phyloP scores from a whole-genome alignment of 2,888 invertebrate species.

The Pyralis farinalis region DNA sequence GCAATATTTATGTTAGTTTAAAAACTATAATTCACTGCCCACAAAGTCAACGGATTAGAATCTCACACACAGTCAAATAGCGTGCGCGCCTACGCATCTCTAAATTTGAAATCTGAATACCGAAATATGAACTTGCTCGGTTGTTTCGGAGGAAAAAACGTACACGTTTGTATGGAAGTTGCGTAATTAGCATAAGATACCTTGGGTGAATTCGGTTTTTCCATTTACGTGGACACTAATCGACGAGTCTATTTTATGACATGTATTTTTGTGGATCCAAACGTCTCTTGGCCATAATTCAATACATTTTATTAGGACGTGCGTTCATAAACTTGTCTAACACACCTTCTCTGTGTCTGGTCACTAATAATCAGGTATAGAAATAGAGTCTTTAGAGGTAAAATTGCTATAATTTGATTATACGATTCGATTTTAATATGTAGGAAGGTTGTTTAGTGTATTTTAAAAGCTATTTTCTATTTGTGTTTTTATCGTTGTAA shows the following conservation, averaged over 20 bases:
- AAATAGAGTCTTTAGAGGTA: slow-evolving; percentile 30
- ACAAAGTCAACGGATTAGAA: slow-evolving; percentile 64
- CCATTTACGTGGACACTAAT: slow-evolving; percentile 62
- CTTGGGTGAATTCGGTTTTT: slow-evolving; percentile 45
- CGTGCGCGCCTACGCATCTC: slow-evolving; percentile 59
- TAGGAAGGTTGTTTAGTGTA: slow-evolving; percentile 8
- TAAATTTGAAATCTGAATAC: slow-evolving; percentile 55
- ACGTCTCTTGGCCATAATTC: slow-evolving; percentile 48
- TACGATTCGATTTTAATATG: slow-evolving; percentile 17
- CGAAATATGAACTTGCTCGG: slow-evolving; percentile 47
- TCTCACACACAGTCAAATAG: slow-evolving; percentile 57
- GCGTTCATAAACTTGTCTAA: slow-evolving; percentile 56
- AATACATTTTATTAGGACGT: slow-evolving; percentile 53
- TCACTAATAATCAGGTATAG: slow-evolving; percentile 38
- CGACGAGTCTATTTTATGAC: slow-evolving; percentile 60
- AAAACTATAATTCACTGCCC: slow-evolving; percentile 70
- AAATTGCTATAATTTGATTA: slow-evolving; percentile 19
- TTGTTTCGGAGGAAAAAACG: slow-evolving; percentile 33
- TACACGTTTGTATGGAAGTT: slow-evolving; percentile 30
- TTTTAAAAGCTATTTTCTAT: slow-evolving; percentile 21
- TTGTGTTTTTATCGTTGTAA: too few relatives aligned
- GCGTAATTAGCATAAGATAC: slow-evolving; percentile 63
- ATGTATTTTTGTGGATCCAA: slow-evolving; percentile 49
- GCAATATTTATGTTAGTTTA: slow-evolving; percentile 52
- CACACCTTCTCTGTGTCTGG: slow-evolving; percentile 42